These are phyloP conservation scores for Clunio marinus DNA, from an alignment of 2,888 invertebrate genomes.

Conservation along the genomic window DNA sequence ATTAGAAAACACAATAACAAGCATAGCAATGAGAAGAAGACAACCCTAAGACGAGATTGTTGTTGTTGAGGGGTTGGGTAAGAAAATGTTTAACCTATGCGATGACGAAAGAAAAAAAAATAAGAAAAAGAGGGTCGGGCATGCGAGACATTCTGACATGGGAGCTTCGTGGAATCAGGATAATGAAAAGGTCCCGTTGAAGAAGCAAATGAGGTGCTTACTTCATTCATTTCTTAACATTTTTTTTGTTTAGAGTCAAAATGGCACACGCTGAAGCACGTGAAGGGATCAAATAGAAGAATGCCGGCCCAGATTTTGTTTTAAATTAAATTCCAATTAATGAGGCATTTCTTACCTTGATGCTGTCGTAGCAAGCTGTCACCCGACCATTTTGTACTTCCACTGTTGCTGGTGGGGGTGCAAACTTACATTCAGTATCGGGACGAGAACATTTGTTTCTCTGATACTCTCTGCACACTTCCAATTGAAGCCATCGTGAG, in stretches of 20 bases:
- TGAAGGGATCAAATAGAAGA: conserved; percentile 33
- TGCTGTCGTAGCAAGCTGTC: conserved; percentile 99
- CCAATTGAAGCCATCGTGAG: conserved; percentile 99
- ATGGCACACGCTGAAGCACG: conserved; percentile 38
- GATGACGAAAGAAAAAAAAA: background rate
- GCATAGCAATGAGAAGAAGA: too few relatives aligned
- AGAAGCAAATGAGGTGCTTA: conserved; percentile 10
- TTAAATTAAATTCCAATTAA: background rate
- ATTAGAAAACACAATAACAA: conserved; percentile 1
- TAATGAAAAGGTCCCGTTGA: conserved; percentile 32
- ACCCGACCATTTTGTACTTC: conserved; percentile 99
- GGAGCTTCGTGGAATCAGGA: conserved; percentile 17
- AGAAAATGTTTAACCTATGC: conserved; percentile 30
- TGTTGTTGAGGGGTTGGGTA: background rate
- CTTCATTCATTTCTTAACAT: background rate
- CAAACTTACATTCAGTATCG: conserved; percentile 99
- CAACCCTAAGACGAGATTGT: too few relatives aligned
- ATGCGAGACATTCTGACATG: conserved; percentile 35
- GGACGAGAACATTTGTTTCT: conserved; percentile 99
- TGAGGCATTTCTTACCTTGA: conserved; percentile 79
- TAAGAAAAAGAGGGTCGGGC: conserved; percentile 18
- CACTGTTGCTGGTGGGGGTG: conserved; percentile 98
- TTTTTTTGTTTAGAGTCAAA: conserved; percentile 13
- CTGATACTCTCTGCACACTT: conserved; percentile 99
- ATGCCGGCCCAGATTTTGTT: too few relatives aligned